Evolutionary conservation across 1,140 invertebrate species (phyloP), one percentile per base, ranked within the genome.

Genomic region (Bradysia coprophila): DNA sequence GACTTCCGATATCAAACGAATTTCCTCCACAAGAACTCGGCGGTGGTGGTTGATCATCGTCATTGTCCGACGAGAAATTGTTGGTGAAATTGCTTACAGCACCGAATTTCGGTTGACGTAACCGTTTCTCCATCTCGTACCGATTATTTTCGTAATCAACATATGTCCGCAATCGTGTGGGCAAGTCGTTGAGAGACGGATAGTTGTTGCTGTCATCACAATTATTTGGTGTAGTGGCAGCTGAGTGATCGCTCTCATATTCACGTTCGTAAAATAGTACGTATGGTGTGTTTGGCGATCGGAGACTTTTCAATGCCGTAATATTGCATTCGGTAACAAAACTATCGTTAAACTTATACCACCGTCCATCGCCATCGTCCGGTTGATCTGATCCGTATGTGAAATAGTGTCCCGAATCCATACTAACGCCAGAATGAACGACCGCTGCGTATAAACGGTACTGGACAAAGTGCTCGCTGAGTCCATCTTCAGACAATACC

Each of bases 331-430:
- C 58, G 0, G 71, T 71, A 0, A 89, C 81, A 2, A 67, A 60
- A 41, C 71, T 76, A 47, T 90, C 85, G 51, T 89, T 87, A 51
- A 84, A 88, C 46, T 79, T 72, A 53, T 75, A 83, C 86, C 85
- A 90, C 34, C 64, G 64, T n/a, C n/a, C n/a, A n/a, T n/a, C n/a
- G n/a, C n/a, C n/a, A 67, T 75, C 76, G 46, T 66, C 67, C 19
- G 38, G 21, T 18, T 39, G n/a, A 2, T 74, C 63, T 18, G 68
- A 64, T 3, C 61, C 59, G 48, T 83, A 76, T 0, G 82, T 85
- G 51, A 86, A 87, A 55, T 91, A 90, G 56, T 91, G 86, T 0
- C 86, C 86, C 4, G 79, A 79, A 52, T 89, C 81, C 47, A 85
- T 74, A 32, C 75, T 82, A 11, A 73, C 74, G 2, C 87, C 85